Conservation (phyloP, 2,797 vertebrate genomes). For the Propithecus deckenii region DNA sequence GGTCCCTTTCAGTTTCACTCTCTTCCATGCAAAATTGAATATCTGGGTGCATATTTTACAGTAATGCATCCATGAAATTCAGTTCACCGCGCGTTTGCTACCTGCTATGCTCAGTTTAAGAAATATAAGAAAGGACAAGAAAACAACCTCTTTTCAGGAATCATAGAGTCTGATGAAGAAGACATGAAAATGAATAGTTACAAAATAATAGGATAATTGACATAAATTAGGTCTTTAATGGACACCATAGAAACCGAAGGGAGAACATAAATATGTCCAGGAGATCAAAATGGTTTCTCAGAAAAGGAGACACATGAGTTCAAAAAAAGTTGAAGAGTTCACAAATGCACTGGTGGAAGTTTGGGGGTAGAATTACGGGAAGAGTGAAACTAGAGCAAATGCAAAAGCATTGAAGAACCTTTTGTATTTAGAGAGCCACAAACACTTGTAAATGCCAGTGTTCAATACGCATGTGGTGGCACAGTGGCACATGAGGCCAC, state of each 20-base stretch:
- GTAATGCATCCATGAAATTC: background rate
- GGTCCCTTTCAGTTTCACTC: background rate
- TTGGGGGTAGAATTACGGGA: background rate
- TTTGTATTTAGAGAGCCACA: background rate
- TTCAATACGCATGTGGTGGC: no score
- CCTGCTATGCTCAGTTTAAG: background rate
- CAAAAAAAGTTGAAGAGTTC: background rate
- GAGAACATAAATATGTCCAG: background rate
- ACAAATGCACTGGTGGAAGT: background rate
- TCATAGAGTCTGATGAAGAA: background rate
- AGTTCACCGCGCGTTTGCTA: background rate
- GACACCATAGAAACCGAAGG: background rate
- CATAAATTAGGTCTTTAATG: background rate
- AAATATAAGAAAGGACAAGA: background rate
- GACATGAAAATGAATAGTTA: background rate
- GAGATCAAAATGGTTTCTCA: background rate
- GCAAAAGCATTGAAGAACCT: background rate
- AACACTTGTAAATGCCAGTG: background rate
- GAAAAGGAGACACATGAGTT: background rate
- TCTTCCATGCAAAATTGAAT: background rate
- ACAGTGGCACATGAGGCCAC: no score
- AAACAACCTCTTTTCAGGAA: background rate
- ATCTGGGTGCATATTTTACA: background rate
- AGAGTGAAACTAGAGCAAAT: background rate
- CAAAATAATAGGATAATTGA: background rate